Evolutionary conservation across 2,888 invertebrate species (phyloP), one percentile per base, ranked within the genome.

Genomic region (Dryobotodes eremita): DNA sequence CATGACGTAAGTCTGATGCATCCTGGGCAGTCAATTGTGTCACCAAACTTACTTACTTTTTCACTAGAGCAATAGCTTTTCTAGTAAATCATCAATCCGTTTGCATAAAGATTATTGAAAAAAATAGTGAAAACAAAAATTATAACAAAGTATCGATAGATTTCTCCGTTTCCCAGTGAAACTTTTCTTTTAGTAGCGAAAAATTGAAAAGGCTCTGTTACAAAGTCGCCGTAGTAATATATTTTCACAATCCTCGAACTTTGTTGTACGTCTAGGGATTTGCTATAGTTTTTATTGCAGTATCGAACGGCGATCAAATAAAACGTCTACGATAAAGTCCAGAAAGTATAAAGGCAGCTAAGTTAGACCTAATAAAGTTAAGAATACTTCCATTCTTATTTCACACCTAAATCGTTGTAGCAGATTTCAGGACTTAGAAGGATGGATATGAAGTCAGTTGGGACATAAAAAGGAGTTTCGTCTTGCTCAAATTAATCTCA

Each of bases 251-350:
- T 78, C 79, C 72, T 78, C 74, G 64, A 86, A 87, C 86, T 84
- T 86, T 83, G 87, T 86, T 83, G 79, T 79, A 72, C 75, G 79
- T 85, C 88, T 79, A 59, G 86, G 84, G 82, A 86, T 86, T 88
- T 76, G 71, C 66, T 80, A 84, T 80, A 73, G 86, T 82, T 85
- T 85, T 86, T 80, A 87, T 74, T 83, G 76, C 77, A 80, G 80
- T 86, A 85, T 86, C 79, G 79, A 75, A 80, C 50, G 73, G 74
- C 79, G 80, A 81, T 88, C 82, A 85, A 86, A 87, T 87, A 88
- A 84, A 88, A 87, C 74, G 77, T 84, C 68, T 70, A 17, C 80
- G 71, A 86, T 88, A 86, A 84, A 86, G 73, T 81, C 65, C 70
- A 77, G 79, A 74, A 80, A 80, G 77, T 78, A 87, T 73, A 85